These are phyloP conservation scores for Lutraria rhynchaena DNA, from an alignment of 1,140 invertebrate genomes.

Conservation along the genomic window DNA sequence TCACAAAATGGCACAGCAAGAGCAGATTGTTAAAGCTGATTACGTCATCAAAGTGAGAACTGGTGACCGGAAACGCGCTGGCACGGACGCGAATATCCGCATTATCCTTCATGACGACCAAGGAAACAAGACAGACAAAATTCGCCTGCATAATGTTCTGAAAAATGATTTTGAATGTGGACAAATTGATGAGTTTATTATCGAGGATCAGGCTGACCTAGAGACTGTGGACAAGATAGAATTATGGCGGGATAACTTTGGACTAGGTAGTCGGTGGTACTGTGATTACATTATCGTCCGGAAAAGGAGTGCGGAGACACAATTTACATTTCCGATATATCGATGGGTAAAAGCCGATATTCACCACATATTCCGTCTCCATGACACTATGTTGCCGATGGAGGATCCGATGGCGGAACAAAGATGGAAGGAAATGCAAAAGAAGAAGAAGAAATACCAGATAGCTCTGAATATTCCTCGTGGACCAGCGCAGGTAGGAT, in stretches of 20 bases:
- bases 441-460: conserved; percentile 79
- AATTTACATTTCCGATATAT: conserved; percentile 80
- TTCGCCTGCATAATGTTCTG: conserved; percentile 79
- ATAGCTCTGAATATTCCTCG: conserved; percentile 78
- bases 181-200: conserved; percentile 76
- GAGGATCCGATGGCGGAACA: conserved; percentile 78
- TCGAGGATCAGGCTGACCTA: conserved; percentile 49
- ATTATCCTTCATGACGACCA: conserved; percentile 78
- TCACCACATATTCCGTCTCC: conserved; percentile 80
- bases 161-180: conserved; percentile 82
- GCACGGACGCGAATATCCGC: conserved; percentile 82
- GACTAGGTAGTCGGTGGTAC: conserved; percentile 71
- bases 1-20: too few species aligned
- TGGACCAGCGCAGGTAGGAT: conserved; percentile 82
- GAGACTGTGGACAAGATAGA: conserved; percentile 75
- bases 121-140: conserved; percentile 71
- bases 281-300: conserved; percentile 55
- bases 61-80: conserved; percentile 81
- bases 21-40: conserved; percentile 59
- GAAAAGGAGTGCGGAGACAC: conserved; percentile 34
- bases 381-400: conserved; percentile 82
- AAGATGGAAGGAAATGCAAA: conserved; percentile 79
- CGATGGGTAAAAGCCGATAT: conserved; percentile 81
- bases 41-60: conserved; percentile 80
- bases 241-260: conserved; percentile 76